Percentiles rank a stretch among this genome's conserved stretches.
These are phyloP conservation scores for Tenthredo livida DNA, from an alignment of 2,888 invertebrate genomes.

Conservation along the genomic window DNA sequence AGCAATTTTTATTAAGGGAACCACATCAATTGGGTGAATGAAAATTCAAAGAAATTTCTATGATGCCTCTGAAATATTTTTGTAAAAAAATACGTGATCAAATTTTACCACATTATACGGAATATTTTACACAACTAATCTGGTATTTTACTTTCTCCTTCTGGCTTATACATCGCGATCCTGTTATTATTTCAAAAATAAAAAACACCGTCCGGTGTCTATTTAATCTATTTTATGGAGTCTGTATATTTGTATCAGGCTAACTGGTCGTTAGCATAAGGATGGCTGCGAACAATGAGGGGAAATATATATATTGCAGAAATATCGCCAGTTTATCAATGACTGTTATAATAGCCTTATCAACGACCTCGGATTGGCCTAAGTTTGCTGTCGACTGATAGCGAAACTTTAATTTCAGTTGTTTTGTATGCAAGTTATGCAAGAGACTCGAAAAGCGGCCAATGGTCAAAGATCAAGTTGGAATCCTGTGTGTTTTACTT, in stretches of 20 bases:
- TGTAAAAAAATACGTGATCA: not conserved
- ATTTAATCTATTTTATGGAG: not conserved
- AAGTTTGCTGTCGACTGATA: not conserved
- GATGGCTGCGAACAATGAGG: not conserved
- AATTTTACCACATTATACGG: conserved; percentile 2
- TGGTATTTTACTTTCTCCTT: not conserved
- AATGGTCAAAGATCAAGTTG: conserved; percentile 45
- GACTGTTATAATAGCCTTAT: not conserved
- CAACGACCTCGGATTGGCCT: not conserved
- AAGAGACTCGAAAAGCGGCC: not conserved
- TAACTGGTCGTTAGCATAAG: not conserved
- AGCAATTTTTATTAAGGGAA: not conserved
- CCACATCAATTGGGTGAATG: not conserved
- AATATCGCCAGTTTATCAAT: not conserved
- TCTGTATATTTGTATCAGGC: too few relatives aligned
- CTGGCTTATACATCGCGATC: not conserved
- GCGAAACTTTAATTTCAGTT: not conserved
- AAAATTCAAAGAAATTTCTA: not conserved
- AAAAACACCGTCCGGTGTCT: not conserved
- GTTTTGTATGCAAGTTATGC: not conserved
- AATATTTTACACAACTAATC: conserved; percentile 3
- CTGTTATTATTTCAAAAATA: not conserved
- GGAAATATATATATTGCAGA: not conserved
- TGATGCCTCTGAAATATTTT: not conserved
- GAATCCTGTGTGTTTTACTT: not conserved